A percentile compares a stretch with the other conserved stretches of the same genome.
Evolutionary conservation across 2,888 invertebrate species (phyloP).

Genomic region (Diaprepes abbreviatus): DNA sequence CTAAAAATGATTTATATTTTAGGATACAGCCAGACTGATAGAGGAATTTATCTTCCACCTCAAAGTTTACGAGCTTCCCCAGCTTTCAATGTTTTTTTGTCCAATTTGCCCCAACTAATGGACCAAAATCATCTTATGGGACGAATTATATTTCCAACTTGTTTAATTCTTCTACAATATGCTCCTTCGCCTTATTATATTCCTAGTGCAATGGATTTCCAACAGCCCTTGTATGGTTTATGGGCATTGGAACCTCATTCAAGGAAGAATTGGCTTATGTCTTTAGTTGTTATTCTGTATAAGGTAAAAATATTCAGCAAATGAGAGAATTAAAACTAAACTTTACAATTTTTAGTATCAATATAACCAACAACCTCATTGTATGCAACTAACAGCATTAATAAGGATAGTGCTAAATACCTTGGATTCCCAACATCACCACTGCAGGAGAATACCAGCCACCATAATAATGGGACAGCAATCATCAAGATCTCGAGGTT

Average conservation of each 20-base stretch:
- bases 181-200: constrained; percentile 82
- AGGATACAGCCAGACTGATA: constrained; percentile 93
- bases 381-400: constrained; percentile 81
- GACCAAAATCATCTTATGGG: constrained; percentile 98
- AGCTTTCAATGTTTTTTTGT: constrained; percentile 95
- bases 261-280: constrained; percentile 92
- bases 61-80: constrained; percentile 89
- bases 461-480: constrained; percentile 83
- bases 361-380: constrained; percentile 79
- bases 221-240: constrained; percentile 85
- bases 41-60: constrained; percentile 92
- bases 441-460: constrained; percentile 87
- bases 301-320: constrained; percentile 77
- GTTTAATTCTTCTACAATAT: constrained; percentile 84
- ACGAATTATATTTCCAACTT: constrained; percentile 87
- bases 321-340: too few species aligned
- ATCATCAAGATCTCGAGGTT: constrained; percentile 77
- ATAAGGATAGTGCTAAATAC: constrained; percentile 93
- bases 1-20: constrained; percentile 72
- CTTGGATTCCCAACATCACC: constrained; percentile 91
- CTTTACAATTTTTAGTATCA: constrained; percentile 75
- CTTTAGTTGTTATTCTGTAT: constrained; percentile 92
- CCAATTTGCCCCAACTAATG: constrained; percentile 92
- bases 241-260: constrained; percentile 90
- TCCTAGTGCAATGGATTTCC: constrained; percentile 70